Evolutionary conservation across 1,140 invertebrate genomes (phyloP), one percentile per base, ranked within the genome.

Genomic region (Micrasema minimum): DNA sequence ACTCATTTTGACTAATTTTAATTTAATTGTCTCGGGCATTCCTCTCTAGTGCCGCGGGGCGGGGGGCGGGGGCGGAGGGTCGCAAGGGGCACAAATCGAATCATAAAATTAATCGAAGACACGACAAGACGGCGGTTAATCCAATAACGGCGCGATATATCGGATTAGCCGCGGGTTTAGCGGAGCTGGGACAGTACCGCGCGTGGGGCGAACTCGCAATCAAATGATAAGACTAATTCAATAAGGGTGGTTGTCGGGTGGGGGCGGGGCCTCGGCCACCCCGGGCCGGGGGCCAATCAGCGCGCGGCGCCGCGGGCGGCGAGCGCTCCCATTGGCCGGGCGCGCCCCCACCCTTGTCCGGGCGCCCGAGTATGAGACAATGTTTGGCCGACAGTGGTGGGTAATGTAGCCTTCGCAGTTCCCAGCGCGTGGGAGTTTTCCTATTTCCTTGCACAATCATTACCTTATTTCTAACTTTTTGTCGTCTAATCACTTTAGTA

Each of bases 141-240:
- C 51, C 59, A 46, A 75, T 72, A 66, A 71, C 35, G 51, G 6
- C 16, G 64, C 78, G 76, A 82, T 82, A 83, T 83, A 83, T 85
- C 81, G 79, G 80, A 83, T 84, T 81, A 83, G 78, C 76, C 76
- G 77, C 76, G 77, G 77, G 75, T 80, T 77, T 75, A 74, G 23
- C 77, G 77, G 78, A 81, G 80, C 12, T 26, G 23, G 55, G 1
- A 68, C 59, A 71, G 69, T 79, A 80, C 83, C 82, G 80, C 77
- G 80, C 83, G 77, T 79, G 80, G 77, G 81, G 80, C 82, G 82
- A 81, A 81, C 82, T 82, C 79, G 82, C 83, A 85, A 85, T 85
- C 83, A 81, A 85, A 85, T 85, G 83, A 85, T 85, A 84, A 85
- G 82, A 81, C 82, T 85, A 85, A 85, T 84, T 85, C 81, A 84